Percentiles rank a stretch among this genome's conserved stretches.
phyloP scores from a whole-genome alignment of 2,113 vertebrate genomes.

The Leptodactylus fuscus region DNA sequence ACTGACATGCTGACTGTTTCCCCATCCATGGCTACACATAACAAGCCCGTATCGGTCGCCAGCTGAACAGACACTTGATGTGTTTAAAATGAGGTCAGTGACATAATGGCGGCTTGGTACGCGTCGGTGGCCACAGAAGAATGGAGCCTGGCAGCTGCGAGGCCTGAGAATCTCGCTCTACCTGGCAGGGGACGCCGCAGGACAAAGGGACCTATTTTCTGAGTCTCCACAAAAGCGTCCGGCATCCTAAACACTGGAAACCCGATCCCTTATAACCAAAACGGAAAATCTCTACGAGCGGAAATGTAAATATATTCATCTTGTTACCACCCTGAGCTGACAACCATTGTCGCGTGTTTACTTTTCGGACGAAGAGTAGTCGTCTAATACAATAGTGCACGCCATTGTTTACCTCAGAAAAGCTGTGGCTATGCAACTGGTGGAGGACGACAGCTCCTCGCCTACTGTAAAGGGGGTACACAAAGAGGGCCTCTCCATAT shows the following conservation, averaged over 20 bases:
- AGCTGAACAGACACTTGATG: not conserved
- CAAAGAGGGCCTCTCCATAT: too few species aligned
- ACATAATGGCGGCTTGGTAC: not conserved
- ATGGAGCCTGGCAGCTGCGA: not conserved
- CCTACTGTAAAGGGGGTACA: too few species aligned
- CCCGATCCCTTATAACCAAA: not conserved
- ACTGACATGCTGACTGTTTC: not conserved
- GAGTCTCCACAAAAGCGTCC: not conserved
- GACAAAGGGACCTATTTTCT: not conserved
- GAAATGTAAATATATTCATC: not conserved
- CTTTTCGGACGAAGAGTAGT: not conserved
- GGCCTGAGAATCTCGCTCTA: not conserved
- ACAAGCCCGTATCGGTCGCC: too few species aligned
- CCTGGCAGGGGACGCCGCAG: not conserved
- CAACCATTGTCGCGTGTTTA: not conserved
- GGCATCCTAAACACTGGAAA: conserved; percentile 16
- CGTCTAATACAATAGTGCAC: not conserved
- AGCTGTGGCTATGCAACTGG: too few species aligned
- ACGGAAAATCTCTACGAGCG: not conserved
- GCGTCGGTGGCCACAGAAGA: not conserved
- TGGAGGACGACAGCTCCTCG: not conserved
- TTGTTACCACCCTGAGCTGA: not conserved
- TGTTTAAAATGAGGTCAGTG: not conserved
- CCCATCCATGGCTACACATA: not conserved
- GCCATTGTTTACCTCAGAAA: not conserved